A percentile compares a stretch with the other conserved stretches of the same genome.
Evolutionary conservation across 2,888 invertebrate species (phyloP).

Genomic region (Synergus gifuensis): DNA sequence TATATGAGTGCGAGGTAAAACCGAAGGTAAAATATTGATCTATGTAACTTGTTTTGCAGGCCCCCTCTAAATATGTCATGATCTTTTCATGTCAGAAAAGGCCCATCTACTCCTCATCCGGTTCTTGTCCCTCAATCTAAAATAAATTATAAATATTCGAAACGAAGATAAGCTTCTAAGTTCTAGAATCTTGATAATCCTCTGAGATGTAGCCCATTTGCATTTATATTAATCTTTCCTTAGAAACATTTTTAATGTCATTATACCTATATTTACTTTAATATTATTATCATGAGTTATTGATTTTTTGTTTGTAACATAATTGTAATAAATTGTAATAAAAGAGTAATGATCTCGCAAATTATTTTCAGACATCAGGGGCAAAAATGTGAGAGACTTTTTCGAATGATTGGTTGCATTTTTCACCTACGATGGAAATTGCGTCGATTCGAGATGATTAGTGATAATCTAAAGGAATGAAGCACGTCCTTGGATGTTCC

Average conservation of each 20-base stretch:
- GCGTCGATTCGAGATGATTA: slow-evolving; percentile 70
- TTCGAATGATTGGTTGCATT: not conserved
- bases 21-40: not conserved
- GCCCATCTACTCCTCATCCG: not conserved
- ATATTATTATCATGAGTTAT: too few species aligned
- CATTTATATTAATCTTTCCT: too few species aligned
- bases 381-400: not conserved
- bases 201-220: too few species aligned
- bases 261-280: too few species aligned
- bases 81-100: not conserved
- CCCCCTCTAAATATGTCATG: not conserved
- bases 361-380: not conserved
- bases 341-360: not conserved
- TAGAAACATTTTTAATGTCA: too few species aligned
- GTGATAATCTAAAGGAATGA: slow-evolving; percentile 71
- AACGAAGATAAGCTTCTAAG: not conserved
- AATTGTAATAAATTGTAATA: too few species aligned
- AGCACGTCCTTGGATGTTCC: slow-evolving; percentile 71
- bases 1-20: not conserved
- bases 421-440: slow-evolving; percentile 9
- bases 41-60: not conserved
- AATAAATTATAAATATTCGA: not conserved
- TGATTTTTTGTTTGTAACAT: too few species aligned
- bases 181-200: not conserved
- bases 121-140: not conserved